Conservation (phyloP, 2,113 vertebrate species). For the Vidua macroura region DNA sequence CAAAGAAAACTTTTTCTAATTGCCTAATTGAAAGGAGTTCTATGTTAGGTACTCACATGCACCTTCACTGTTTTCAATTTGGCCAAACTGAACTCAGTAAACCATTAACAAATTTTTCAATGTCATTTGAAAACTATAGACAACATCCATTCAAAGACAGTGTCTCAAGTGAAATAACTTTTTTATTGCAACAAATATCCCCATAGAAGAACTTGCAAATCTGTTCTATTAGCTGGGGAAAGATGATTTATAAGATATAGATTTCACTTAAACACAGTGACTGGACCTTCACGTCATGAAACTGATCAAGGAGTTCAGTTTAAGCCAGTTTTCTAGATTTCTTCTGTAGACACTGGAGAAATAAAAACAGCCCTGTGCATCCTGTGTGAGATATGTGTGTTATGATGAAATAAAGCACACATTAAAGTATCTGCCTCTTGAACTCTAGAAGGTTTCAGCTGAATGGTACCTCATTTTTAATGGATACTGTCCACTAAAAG, state of each 20-base stretch:
- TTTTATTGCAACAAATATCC: not conserved
- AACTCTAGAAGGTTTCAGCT: not conserved
- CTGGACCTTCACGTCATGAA: not conserved
- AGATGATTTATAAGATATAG: not conserved
- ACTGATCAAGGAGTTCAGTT: not conserved
- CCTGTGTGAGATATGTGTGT: not conserved
- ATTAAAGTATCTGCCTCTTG: not conserved
- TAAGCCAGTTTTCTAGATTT: not conserved
- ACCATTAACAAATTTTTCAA: not conserved
- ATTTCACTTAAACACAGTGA: not conserved
- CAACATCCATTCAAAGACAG: not conserved
- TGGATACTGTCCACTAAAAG: not conserved
- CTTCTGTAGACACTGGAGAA: not conserved
- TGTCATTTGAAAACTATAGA: not conserved
- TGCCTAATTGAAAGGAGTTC: not conserved
- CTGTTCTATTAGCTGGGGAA: not conserved
- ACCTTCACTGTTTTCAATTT: not conserved
- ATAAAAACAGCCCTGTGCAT: not conserved
- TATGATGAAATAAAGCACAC: not conserved
- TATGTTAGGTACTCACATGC: not conserved
- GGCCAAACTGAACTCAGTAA: not conserved
- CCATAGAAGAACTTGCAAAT: not conserved
- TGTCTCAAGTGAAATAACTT: not conserved
- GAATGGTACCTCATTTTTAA: not conserved
- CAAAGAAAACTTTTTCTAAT: not conserved